phyloP scores from a whole-genome alignment of 92 coral and sea anemone species.

The Isaurus tuberculatus region DNA sequence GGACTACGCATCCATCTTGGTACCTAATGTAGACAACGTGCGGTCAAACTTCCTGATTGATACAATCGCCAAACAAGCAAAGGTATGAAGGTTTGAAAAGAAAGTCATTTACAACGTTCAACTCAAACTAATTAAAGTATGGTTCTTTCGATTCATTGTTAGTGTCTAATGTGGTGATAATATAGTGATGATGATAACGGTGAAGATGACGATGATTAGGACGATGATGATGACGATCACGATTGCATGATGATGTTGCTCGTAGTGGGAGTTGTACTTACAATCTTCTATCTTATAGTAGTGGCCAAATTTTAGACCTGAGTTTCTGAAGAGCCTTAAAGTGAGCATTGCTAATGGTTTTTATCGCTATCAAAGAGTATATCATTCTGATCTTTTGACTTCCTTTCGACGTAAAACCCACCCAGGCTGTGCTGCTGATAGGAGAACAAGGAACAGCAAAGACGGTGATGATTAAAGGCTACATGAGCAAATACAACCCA shows the following conservation, averaged over 20 bases:
- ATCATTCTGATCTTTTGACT: no score
- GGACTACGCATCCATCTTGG: slow-evolving; percentile 89
- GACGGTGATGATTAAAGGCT: slow-evolving; percentile 93
- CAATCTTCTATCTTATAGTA: background rate
- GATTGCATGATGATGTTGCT: background rate
- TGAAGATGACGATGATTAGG: no score
- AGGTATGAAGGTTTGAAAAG: slow-evolving; percentile 51
- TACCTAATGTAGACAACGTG: slow-evolving; percentile 92
- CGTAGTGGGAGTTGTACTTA: background rate
- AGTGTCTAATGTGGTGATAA: background rate
- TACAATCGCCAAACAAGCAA: slow-evolving; percentile 85
- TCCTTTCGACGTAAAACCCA: background rate
- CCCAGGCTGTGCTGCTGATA: slow-evolving; percentile 85
- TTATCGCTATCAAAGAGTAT: no score
- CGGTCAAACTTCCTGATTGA: slow-evolving; percentile 87
- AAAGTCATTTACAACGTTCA: background rate
- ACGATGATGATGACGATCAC: background rate
- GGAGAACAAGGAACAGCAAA: slow-evolving; percentile 95
- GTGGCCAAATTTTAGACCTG: background rate
- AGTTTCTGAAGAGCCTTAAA: no score
- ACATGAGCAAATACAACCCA: slow-evolving; percentile 89
- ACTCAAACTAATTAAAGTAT: background rate
- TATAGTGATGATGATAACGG: background rate
- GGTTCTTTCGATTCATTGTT: background rate
- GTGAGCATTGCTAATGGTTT: no score